These are phyloP conservation scores for Prosopocoilus inquinatus DNA, from an alignment of 2,888 invertebrate genomes.

Conservation along the genomic window DNA sequence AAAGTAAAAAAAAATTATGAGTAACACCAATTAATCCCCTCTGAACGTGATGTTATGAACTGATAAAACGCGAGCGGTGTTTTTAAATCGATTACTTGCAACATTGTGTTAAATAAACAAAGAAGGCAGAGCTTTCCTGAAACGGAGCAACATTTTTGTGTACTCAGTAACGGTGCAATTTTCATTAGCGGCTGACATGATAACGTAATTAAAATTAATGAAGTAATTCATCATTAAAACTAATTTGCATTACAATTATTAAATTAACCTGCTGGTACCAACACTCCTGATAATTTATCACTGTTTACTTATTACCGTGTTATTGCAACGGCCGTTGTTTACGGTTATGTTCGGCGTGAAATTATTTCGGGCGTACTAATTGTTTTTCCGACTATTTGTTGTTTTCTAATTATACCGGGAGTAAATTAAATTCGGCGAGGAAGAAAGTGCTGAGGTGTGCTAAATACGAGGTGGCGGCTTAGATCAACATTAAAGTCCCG, in stretches of 20 bases:
- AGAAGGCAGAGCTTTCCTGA: too few relatives aligned
- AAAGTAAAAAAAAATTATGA: too few relatives aligned
- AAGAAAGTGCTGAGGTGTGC: conserved; percentile 7
- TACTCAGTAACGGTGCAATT: conserved; percentile 16
- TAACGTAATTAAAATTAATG: conserved; percentile 33
- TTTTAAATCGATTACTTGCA: too few relatives aligned
- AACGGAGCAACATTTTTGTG: conserved; percentile 6
- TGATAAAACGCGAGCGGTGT: too few relatives aligned
- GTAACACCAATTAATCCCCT: too few relatives aligned
- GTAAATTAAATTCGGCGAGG: background rate
- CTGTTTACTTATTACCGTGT: conserved; percentile 15
- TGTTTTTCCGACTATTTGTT: too few relatives aligned
- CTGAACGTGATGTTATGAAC: too few relatives aligned
- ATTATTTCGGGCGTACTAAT: too few relatives aligned
- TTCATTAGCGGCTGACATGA: conserved; percentile 27
- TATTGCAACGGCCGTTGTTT: conserved; percentile 18
- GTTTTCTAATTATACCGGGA: too few relatives aligned
- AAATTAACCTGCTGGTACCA: conserved; percentile 29
- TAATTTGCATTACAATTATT: conserved; percentile 34
- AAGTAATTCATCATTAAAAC: conserved; percentile 35
- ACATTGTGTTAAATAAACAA: too few relatives aligned
- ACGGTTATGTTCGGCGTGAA: conserved; percentile 4
- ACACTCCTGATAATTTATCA: conserved; percentile 22
- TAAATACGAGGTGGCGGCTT: conserved; percentile 18
- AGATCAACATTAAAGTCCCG: conserved; percentile 21